These are phyloP conservation scores for Lycocerus yunnanus DNA, from an alignment of 2,888 invertebrate species.

Conservation along the genomic window DNA sequence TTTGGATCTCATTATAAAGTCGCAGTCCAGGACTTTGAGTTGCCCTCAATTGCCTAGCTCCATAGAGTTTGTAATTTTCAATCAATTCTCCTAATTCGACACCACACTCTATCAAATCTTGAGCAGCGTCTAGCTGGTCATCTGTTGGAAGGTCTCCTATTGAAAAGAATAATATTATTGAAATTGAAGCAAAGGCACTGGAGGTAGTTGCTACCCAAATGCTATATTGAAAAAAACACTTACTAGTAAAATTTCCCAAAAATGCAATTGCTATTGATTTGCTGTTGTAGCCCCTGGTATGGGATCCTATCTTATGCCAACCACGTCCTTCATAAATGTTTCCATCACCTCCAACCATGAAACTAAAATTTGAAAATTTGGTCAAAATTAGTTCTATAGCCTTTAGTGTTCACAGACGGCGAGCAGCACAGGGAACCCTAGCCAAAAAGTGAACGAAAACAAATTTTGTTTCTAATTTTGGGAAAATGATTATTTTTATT, in stretches of 20 bases:
- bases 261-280: slow-evolving; percentile 63
- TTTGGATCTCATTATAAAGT: slow-evolving; percentile 58
- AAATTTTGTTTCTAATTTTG: too few relatives aligned
- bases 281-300: slow-evolving; percentile 60
- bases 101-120: slow-evolving; percentile 59
- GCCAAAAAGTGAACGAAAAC: too few relatives aligned
- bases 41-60: slow-evolving; percentile 59
- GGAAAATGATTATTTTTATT: too few relatives aligned
- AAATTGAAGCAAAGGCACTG: too few relatives aligned
- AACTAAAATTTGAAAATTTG: too few relatives aligned
- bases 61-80: slow-evolving; percentile 58
- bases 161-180: neutral
- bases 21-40: slow-evolving; percentile 62
- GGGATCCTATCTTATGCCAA: slow-evolving; percentile 63
- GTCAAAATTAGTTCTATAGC: too few relatives aligned
- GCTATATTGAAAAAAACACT: too few relatives aligned
- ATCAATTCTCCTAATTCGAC: slow-evolving; percentile 55
- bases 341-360: slow-evolving; percentile 64
- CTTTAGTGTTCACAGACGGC: too few relatives aligned
- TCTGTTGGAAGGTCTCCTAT: slow-evolving; percentile 55
- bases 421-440: too few relatives aligned
- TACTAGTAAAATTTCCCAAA: slow-evolving; percentile 62
- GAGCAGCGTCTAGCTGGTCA: slow-evolving; percentile 56
- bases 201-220: slow-evolving; percentile 5
- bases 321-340: slow-evolving; percentile 65